A percentile compares a stretch with the other conserved stretches of the same genome.
phyloP scores from a whole-genome alignment of 2,113 vertebrate genomes.

The Pagrus major region DNA sequence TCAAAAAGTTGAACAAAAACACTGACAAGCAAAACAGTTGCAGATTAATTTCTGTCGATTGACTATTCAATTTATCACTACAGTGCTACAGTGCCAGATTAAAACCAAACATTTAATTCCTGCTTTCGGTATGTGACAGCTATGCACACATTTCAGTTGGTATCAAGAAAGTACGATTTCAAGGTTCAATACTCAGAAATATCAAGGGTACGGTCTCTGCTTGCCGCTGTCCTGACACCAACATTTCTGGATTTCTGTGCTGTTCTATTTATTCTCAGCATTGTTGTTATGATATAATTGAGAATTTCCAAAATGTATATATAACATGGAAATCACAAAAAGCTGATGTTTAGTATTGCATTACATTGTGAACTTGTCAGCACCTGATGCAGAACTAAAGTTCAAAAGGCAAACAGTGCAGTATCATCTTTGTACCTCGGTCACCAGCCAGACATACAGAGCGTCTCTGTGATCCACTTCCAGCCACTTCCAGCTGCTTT shows the following conservation, averaged over 20 bases:
- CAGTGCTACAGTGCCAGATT: neutral
- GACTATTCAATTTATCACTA: neutral
- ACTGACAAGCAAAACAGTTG: too few relatives aligned
- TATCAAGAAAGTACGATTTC: neutral
- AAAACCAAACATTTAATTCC: neutral
- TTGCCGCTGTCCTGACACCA: neutral
- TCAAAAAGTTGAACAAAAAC: neutral
- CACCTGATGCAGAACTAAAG: constrained; percentile 1
- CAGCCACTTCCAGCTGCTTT: constrained; percentile 39
- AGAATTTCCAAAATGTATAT: neutral
- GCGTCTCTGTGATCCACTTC: constrained; percentile 47
- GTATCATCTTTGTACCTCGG: constrained; percentile 18
- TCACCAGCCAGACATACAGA: constrained; percentile 22
- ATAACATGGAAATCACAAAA: constrained; percentile 6
- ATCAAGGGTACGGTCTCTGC: neutral
- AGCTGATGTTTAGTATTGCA: neutral
- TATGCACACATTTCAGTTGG: neutral
- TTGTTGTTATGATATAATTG: neutral
- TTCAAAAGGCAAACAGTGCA: constrained; percentile 23
- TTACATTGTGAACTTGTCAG: neutral
- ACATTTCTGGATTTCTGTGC: neutral
- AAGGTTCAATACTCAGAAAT: neutral
- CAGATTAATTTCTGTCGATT: too few relatives aligned
- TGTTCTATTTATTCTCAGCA: neutral
- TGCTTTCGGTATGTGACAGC: neutral